Evolutionary conservation across 2,113 vertebrate genomes (phyloP), one percentile per base, ranked within the genome.

Genomic region (Pycnonotus jocosus): DNA sequence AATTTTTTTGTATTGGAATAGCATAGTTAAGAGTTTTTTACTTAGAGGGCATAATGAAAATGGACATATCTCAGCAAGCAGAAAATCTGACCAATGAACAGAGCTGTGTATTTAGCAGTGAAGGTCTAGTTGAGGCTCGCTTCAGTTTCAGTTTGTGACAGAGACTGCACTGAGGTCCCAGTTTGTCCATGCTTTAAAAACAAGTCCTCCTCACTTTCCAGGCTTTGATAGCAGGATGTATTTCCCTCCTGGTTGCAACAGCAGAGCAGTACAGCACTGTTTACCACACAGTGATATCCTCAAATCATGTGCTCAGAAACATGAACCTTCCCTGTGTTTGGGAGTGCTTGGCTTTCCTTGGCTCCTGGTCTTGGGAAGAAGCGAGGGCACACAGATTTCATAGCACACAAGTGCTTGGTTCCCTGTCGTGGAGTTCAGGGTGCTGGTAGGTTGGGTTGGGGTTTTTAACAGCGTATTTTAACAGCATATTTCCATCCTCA

Each of bases 181-280:
- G 28, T 57, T 72, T 38, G 58, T 31, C 69, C 30, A 7, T 30
- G 45, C 24, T 30, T 5, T 3, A 5, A 10, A 42, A 30, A 28
- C 33, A 28, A 22, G 3, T 5, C 14, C 68, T 69, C 4, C 44
- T 62, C 16, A 1, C 24, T 44, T 60, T 64, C 10, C 71, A 48
- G 21, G 11, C 18, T 54, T 14, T 27, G 30, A 1, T 4, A 22
- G 33, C 28, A 24, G n/a, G 19, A 4, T 1, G 1, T 2, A 3
- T 57, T 77, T 58, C 53, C 20, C 17, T 10, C 4, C 30, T 54
- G 47, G 10, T 6, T 54, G 12, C 35, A 66, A 6, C 24, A 85
- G 71, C 44, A 42, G 37, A 68, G 71, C 51, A 57, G 12, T 30
- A 9, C 60, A 76, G 1, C 7, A 3, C 10, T 68, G 62, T 76